phyloP scores from a whole-genome alignment of 2,797 vertebrate genomes.

The Octomys mimax region DNA sequence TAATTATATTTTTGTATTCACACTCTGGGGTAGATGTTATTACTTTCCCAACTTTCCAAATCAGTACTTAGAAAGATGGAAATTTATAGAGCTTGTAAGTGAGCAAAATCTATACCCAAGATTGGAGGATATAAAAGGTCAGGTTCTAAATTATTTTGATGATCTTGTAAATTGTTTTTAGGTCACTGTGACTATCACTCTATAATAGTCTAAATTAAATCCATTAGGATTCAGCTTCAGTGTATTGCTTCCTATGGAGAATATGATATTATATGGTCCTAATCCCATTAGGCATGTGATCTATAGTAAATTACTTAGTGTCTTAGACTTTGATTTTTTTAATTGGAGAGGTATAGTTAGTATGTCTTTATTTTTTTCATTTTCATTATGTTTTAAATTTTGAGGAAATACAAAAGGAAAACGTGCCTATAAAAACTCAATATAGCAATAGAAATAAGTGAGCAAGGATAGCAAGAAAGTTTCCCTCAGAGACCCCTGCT shows the following conservation, averaged over 20 bases:
- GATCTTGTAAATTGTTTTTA: not conserved
- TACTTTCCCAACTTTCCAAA: constrained; percentile 20
- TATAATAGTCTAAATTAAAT: not conserved
- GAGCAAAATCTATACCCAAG: not conserved
- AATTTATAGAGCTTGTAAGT: not conserved
- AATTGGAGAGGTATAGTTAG: not conserved
- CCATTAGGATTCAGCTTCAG: not conserved
- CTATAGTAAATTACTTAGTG: not conserved
- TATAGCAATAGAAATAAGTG: not conserved
- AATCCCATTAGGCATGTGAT: not conserved
- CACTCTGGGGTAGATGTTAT: not conserved
- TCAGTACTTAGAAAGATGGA: not conserved
- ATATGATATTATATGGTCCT: not conserved
- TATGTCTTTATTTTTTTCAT: not conserved
- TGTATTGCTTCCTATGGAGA: not conserved
- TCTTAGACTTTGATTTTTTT: not conserved
- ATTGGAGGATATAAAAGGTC: not conserved
- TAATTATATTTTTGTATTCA: constrained; percentile 24
- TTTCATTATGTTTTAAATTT: not conserved
- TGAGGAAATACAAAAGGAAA: constrained; percentile 33
- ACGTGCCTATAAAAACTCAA: not conserved
- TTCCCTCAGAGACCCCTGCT: not conserved
- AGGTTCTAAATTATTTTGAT: not conserved
- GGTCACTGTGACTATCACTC: not conserved
- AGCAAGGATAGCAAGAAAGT: too few relatives aligned